Evolutionary conservation across 2,113 vertebrate species (phyloP).

Genomic region (Pao palembangensis): DNA sequence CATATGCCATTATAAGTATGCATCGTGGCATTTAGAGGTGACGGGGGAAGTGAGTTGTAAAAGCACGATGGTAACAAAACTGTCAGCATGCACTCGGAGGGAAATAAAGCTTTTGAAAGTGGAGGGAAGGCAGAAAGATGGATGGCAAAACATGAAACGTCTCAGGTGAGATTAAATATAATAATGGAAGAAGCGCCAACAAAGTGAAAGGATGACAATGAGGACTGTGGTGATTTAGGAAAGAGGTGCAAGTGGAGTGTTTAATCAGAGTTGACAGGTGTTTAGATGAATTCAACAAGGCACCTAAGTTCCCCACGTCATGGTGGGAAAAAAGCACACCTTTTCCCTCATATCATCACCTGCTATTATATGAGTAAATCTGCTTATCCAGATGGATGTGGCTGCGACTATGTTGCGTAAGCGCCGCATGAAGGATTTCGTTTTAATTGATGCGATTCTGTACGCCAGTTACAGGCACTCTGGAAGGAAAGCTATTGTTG

Average conservation of each 20-base stretch:
- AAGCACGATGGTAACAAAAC: constrained; percentile 36
- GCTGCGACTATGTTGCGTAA: constrained; percentile 1
- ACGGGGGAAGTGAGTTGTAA: constrained; percentile 9
- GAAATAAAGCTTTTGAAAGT: constrained; percentile 24
- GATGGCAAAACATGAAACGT: constrained; percentile 21
- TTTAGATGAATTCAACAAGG: constrained; percentile 6
- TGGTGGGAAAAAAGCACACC: background rate
- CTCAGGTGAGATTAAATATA: constrained; percentile 14
- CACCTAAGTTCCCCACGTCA: background rate
- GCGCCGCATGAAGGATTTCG: constrained; percentile 14
- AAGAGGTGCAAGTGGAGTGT: constrained; percentile 5
- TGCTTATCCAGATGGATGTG: background rate
- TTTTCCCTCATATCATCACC: background rate
- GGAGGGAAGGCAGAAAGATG: constrained; percentile 49
- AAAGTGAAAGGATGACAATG: constrained; percentile 13
- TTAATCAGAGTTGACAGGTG: constrained; percentile 21
- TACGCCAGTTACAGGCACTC: constrained; percentile 42
- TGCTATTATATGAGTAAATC: background rate
- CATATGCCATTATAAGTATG: background rate
- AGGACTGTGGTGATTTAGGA: constrained; percentile 15
- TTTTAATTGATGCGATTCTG: constrained; percentile 38
- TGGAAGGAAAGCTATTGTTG: constrained; percentile 47
- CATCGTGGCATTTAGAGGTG: constrained; percentile 4
- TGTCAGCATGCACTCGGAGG: constrained; percentile 24
- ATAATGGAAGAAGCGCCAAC: constrained; percentile 7